Conservation (phyloP, 2,888 invertebrate species). For the Plagiodera versicolora region DNA sequence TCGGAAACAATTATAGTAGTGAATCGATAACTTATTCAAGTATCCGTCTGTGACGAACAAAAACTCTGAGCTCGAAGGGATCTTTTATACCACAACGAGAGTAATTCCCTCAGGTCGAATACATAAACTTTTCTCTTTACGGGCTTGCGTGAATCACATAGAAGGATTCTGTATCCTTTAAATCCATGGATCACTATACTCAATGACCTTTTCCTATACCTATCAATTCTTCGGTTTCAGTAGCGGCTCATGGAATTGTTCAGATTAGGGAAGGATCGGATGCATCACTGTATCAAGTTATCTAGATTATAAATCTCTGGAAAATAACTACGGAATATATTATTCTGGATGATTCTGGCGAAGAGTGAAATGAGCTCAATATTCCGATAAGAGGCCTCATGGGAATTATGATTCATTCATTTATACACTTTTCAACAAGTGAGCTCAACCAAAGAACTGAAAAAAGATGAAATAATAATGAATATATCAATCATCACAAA, state of each 20-base stretch:
- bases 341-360: background rate
- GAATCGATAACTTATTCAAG: background rate
- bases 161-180: background rate
- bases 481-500: too few species aligned
- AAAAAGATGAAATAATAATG: too few species aligned
- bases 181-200: conserved; percentile 3
- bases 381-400: too few species aligned
- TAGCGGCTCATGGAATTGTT: background rate
- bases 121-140: background rate
- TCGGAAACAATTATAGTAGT: too few species aligned
- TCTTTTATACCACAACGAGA: background rate
- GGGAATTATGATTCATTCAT: too few species aligned
- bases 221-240: conserved; percentile 38
- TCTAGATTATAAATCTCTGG: background rate
- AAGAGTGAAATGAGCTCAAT: too few species aligned
- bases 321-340: background rate
- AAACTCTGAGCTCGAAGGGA: background rate
- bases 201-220: conserved; percentile 24
- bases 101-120: background rate
- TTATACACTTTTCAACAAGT: too few species aligned
- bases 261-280: too few species aligned
- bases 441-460: too few species aligned
- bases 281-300: too few species aligned
- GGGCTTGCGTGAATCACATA: conserved; percentile 6
- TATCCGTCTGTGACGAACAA: background rate